Evolutionary conservation across 2,797 vertebrate genomes (phyloP).

Genomic region (Sarcophilus harrisii): DNA sequence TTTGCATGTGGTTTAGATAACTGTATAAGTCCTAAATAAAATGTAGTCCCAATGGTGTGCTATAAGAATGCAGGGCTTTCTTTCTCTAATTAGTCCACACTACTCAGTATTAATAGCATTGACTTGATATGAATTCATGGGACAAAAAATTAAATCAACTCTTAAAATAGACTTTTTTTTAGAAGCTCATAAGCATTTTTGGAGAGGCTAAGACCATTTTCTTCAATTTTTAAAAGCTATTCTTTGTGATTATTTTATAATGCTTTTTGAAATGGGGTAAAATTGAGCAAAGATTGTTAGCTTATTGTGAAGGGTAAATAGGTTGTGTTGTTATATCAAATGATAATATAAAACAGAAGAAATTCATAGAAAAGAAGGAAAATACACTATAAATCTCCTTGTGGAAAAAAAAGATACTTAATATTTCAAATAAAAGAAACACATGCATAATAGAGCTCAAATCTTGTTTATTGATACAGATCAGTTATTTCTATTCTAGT

Average conservation of each 20-base stretch:
- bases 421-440: background rate
- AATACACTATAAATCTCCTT: background rate
- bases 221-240: slow-evolving; percentile 44
- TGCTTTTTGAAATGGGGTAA: slow-evolving; percentile 19
- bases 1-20: background rate
- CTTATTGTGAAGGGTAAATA: background rate
- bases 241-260: slow-evolving; percentile 21
- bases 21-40: slow-evolving; percentile 4
- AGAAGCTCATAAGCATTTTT: background rate
- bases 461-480: slow-evolving; percentile 1
- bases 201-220: slow-evolving; percentile 12
- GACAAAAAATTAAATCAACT: background rate
- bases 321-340: slow-evolving; percentile 38
- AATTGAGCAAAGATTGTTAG: slow-evolving; percentile 35
- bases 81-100: background rate
- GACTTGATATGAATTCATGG: background rate
- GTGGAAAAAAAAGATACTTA: background rate
- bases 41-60: background rate
- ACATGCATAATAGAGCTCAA: slow-evolving; percentile 5
- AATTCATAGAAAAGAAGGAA: slow-evolving; percentile 8
- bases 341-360: slow-evolving; percentile 27
- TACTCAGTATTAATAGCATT: background rate
- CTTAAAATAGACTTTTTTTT: background rate
- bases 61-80: background rate
- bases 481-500: background rate